Evolutionary conservation across 2,113 vertebrate species (phyloP).

Genomic region (Dasyprocta punctata): DNA sequence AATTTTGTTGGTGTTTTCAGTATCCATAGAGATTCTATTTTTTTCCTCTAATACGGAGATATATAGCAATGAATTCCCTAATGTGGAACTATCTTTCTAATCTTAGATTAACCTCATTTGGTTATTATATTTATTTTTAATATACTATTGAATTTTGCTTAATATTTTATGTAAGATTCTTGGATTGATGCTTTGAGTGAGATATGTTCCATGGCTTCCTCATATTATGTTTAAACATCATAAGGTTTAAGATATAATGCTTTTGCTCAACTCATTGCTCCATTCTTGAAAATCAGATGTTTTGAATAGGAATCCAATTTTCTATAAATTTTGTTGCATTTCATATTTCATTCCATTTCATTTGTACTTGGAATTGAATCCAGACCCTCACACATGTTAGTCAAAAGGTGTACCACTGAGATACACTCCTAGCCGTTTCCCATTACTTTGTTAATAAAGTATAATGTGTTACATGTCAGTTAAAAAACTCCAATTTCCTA

Average conservation of each 20-base stretch:
- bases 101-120: neutral
- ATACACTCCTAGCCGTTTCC: neutral
- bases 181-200: neutral
- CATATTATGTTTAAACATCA: neutral
- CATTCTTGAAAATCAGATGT: neutral
- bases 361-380: neutral
- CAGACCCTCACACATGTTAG: neutral
- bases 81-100: neutral
- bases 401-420: neutral
- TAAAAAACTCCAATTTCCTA: neutral
- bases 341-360: neutral
- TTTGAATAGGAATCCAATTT: neutral
- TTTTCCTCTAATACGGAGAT: neutral
- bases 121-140: neutral
- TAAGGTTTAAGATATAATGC: neutral
- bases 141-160: neutral
- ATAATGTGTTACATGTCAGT: neutral
- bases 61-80: neutral
- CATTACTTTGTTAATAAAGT: neutral
- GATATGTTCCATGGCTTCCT: neutral
- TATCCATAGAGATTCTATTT: neutral
- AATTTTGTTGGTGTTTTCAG: neutral
- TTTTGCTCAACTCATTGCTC: neutral
- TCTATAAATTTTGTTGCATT: neutral
- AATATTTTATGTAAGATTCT: neutral